Evolutionary conservation across 2,888 invertebrate genomes (phyloP).

Genomic region (Schizotus pectinicornis): DNA sequence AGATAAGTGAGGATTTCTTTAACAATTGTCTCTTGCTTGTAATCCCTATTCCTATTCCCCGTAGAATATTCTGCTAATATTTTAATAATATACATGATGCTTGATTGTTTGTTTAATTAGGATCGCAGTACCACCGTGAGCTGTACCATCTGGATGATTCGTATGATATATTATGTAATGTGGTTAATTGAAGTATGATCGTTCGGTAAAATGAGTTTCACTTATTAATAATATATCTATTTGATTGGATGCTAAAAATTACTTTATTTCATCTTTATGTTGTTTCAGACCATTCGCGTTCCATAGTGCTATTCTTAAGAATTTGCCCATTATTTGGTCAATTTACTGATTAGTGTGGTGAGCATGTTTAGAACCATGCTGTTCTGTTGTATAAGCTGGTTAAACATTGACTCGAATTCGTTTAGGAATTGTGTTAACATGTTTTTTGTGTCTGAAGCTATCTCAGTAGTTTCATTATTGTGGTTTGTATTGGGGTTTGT

Average conservation of each 20-base stretch:
- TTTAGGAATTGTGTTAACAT: neutral
- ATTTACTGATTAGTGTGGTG: neutral
- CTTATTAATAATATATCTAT: constrained; percentile 3
- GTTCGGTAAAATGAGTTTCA: constrained; percentile 2
- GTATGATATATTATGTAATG: neutral
- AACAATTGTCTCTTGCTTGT: too few relatives aligned
- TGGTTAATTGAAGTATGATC: neutral
- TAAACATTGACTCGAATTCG: constrained; percentile 5
- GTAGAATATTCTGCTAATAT: too few relatives aligned
- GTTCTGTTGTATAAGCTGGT: constrained; percentile 10
- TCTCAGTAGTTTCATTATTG: neutral
- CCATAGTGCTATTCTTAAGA: constrained; percentile 5
- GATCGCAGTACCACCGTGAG: constrained; percentile 5
- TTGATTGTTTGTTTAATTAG: neutral
- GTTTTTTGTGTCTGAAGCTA: too few relatives aligned
- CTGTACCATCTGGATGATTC: neutral
- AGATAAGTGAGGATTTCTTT: too few relatives aligned
- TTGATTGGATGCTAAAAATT: neutral
- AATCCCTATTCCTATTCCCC: too few relatives aligned
- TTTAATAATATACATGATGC: too few relatives aligned
- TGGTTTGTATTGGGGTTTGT: constrained; percentile 4
- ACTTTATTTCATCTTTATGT: constrained; percentile 4
- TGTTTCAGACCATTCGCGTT: constrained; percentile 2
- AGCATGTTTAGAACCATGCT: constrained; percentile 2
- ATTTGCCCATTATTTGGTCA: neutral